Base-by-base conservation (phyloP, 2,888 invertebrate species). In the Nebria salina region DNA sequence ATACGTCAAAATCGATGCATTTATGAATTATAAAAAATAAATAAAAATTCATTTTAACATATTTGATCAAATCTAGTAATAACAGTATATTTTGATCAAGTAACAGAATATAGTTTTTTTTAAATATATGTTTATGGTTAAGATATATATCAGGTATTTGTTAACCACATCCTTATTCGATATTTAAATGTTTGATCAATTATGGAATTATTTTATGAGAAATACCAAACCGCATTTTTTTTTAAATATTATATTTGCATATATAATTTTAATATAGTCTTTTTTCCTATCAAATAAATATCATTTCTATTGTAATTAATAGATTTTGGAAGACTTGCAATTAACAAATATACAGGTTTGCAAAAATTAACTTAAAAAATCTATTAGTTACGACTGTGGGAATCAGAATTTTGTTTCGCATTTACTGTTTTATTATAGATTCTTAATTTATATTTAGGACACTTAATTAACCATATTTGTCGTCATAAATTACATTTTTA, bases 1-100 rank as follows among this genome's bases (percentile, higher is more conserved):
- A 78, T 76, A 76, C 20, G 78, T 73, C 78, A 78, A 41, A 54
- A 54, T 54, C 54, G 54, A 54, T 54, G 54, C 54, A 68, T 25
- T 68, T 68, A 26, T 68, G 68, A 25, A 13, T 15, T n/a, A 20
- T 20, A 20, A 68, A 68, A 25, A 11, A 68, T 11, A 68, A 68
- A 20, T 68, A 68, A 25, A 3, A 15, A 13, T 54, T 11, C 20
- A 68, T 68, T 68, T 68, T 68, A 15, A 68, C 26, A 25, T 15
- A 13, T 68, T 68, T 11, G 20, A 68, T 25, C 11, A 34, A 34
- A 34, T 5, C 54, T 2, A 54, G 54, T 54, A 54, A 54, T 54
- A 54, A 54, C 54, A 6, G 54, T 54, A 54, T 11, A 54, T 54
- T 54, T 54, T 54, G 8, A 3, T 54, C 13, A 13, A 11, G 54